Percentiles rank a stretch among this genome's conserved stretches.
These are phyloP conservation scores for Holothuria leucospilota DNA, from an alignment of 53 echinoderm and acorn worm genomes.

Conservation along the genomic window DNA sequence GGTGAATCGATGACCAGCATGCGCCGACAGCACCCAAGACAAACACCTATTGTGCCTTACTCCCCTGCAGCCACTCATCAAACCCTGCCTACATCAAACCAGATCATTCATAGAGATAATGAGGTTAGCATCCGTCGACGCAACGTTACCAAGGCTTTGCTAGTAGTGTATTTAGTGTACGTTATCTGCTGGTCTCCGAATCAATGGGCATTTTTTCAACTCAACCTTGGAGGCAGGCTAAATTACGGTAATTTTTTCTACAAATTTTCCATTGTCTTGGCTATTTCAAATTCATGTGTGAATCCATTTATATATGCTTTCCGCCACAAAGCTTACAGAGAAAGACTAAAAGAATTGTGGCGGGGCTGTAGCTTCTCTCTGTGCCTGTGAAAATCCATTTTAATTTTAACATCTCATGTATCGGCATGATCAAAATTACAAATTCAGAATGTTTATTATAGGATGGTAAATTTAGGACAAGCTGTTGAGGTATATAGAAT, in stretches of 20 bases:
- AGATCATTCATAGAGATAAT: too few species aligned
- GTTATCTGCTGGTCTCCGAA: conserved; percentile 88
- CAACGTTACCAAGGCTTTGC: conserved; percentile 74
- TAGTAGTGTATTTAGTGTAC: conserved; percentile 74
- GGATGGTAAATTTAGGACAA: too few species aligned
- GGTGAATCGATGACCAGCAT: too few species aligned
- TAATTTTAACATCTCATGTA: too few species aligned
- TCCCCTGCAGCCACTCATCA: too few species aligned
- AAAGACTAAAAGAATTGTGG: conserved; percentile 31
- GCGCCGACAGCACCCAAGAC: too few species aligned
- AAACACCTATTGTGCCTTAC: too few species aligned
- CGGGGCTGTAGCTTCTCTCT: neutral
- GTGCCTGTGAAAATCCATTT: too few species aligned
- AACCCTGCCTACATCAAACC: too few species aligned
- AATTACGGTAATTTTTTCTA: conserved; percentile 57
- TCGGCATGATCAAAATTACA: too few species aligned
- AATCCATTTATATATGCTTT: conserved; percentile 80
- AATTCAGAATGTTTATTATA: too few species aligned
- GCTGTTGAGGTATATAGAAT: too few species aligned
- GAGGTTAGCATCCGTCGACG: conserved; percentile 24
- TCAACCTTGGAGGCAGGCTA: conserved; percentile 71
- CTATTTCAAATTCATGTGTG: conserved; percentile 70
- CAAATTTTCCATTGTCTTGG: conserved; percentile 60
- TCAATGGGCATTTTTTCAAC: conserved; percentile 80
- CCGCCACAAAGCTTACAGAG: conserved; percentile 59